Evolutionary conservation across 2,888 invertebrate species (phyloP).

Genomic region (Euzetes globulus): DNA sequence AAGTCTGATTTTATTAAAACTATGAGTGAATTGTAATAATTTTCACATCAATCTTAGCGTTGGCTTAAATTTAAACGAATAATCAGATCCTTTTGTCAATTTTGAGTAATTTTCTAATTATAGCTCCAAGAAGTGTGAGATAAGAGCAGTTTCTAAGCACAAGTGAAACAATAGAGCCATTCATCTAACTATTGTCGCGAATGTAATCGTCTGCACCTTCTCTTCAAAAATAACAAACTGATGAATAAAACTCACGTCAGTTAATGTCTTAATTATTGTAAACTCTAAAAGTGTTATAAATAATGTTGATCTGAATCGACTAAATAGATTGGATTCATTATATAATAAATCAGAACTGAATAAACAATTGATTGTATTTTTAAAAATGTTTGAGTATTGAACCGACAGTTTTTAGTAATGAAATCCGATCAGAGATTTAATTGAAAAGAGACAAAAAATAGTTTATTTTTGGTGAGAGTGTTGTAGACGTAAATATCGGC

Average conservation of each 20-base stretch:
- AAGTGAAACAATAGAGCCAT: not conserved
- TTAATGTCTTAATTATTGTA: no score
- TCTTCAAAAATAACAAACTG: no score
- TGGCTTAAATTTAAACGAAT: not conserved
- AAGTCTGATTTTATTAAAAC: no score
- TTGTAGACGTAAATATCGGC: constrained; percentile 6
- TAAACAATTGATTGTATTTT: no score
- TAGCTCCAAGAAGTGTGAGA: not conserved
- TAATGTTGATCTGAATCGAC: no score
- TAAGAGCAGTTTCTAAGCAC: not conserved
- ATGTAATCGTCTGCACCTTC: no score
- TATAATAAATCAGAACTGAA: no score
- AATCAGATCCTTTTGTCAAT: not conserved
- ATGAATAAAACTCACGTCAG: no score
- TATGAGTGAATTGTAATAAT: not conserved
- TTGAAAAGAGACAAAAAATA: not conserved
- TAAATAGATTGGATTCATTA: no score
- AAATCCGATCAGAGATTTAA: not conserved
- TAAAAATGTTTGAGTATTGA: no score
- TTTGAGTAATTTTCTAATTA: constrained; percentile 10
- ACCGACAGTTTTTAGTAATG: not conserved
- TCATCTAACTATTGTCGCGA: not conserved
- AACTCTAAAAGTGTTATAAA: no score
- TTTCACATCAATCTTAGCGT: not conserved
- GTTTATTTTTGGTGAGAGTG: not conserved